Evolutionary conservation across 2,797 vertebrate genomes (phyloP).

Genomic region (Hybognathus amarus): DNA sequence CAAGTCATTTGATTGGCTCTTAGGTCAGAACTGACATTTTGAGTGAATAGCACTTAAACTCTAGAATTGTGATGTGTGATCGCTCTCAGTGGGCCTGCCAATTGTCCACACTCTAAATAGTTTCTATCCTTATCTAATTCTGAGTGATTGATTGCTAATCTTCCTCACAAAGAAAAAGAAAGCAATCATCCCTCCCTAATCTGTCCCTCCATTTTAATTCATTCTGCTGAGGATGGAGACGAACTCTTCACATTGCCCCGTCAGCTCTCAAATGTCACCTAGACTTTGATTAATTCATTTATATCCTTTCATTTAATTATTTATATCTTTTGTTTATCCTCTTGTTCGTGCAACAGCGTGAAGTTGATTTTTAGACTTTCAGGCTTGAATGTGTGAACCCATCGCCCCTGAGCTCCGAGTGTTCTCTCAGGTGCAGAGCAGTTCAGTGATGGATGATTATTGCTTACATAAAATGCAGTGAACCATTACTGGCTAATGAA

Average conservation of each 20-base stretch:
- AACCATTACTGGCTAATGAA: conserved; percentile 43
- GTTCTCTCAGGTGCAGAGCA: conserved; percentile 26
- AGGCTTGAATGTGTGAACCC: conserved; percentile 20
- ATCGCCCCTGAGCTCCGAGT: neutral
- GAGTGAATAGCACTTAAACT: conserved; percentile 66
- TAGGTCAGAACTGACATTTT: conserved; percentile 60
- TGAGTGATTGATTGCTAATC: conserved; percentile 68
- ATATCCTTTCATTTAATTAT: conserved; percentile 47
- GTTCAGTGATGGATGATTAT: conserved; percentile 16
- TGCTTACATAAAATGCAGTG: conserved; percentile 38
- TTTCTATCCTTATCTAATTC: conserved; percentile 62
- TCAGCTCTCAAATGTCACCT: conserved; percentile 57
- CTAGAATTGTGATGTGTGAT: conserved; percentile 41
- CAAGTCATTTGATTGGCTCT: conserved; percentile 64
- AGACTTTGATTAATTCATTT: conserved; percentile 57
- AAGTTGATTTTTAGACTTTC: neutral
- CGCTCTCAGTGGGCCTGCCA: conserved; percentile 21
- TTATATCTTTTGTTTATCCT: conserved; percentile 30
- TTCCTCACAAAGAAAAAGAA: conserved; percentile 61
- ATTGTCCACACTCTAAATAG: conserved; percentile 47
- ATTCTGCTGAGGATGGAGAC: conserved; percentile 54
- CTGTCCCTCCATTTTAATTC: conserved; percentile 63
- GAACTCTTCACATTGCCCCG: conserved; percentile 49
- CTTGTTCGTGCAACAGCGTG: neutral
- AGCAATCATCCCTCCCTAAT: conserved; percentile 67